Percentiles rank a stretch among this genome's conserved stretches.
Conservation (phyloP, 1,140 invertebrate genomes). For the Rhopalosiphum maidis region DNA sequence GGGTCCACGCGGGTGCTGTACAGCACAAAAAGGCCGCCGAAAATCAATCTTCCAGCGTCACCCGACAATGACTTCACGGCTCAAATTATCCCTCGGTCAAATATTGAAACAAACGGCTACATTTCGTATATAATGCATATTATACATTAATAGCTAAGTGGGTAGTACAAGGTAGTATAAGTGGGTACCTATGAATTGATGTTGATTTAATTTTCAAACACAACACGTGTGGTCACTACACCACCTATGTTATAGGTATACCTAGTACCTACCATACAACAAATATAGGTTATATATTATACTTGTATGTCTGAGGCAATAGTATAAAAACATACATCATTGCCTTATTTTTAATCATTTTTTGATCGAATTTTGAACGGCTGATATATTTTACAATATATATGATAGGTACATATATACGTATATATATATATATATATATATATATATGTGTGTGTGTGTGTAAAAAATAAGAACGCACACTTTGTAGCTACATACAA, state of each 20-base stretch:
- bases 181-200: background rate
- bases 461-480: too few relatives aligned
- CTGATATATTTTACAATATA: too few relatives aligned
- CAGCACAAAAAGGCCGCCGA: background rate
- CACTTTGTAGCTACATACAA: too few relatives aligned
- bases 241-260: too few relatives aligned
- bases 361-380: background rate
- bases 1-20: background rate
- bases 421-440: too few relatives aligned
- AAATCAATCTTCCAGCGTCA: slow-evolving; percentile 4
- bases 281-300: background rate
- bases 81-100: background rate
- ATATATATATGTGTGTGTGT: too few relatives aligned
- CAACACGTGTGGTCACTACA: background rate
- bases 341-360: background rate
- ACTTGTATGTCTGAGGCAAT: background rate
- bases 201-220: background rate
- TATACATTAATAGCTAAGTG: too few relatives aligned
- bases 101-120: slow-evolving; percentile 15
- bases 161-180: too few relatives aligned
- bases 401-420: too few relatives aligned
- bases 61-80: background rate
- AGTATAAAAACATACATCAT: background rate
- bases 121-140: background rate
- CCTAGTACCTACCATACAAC: too few relatives aligned